Evolutionary conservation across 2,797 vertebrate genomes (phyloP), one percentile per base, ranked within the genome.

Genomic region (Cyclopterus lumpus): DNA sequence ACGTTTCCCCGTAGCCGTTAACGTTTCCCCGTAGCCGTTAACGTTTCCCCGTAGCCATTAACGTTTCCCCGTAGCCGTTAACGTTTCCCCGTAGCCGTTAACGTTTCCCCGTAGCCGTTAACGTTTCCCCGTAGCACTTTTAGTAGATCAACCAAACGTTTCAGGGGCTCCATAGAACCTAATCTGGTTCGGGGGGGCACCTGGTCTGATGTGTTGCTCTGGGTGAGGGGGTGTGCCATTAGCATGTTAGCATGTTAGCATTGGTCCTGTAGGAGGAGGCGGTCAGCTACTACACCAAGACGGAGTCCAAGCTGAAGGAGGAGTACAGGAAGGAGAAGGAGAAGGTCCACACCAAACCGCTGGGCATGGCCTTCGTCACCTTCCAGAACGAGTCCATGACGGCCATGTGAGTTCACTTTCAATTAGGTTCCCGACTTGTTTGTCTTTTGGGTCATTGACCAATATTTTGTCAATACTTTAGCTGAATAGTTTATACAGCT

Each of bases 321-420:
- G 97, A 99, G 68, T 99, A 99, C 91, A 94, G 96, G 86, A 95
- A 96, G 73, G 97, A 99, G 91, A 98, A 98, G 89, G 97, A 98
- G 91, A 98, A 98, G 57, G 98, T 99, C 88, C 97, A 99, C 73
- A 97, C 96, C 90, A 99, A 99, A 70, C 98, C 97, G 0, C 93
- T 99, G 22, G 97, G 97, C 66, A 99, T 99, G 98, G 97, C 97
- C 49, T 99, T 99, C 11, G 97, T 99, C 93, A 99, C 97, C 63
- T 99, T 99, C 91, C 97, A 98, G 90, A 99, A 98, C 0, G 97
- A 99, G 88, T 95, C 96, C 84, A 97, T 98, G 95, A 98, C 97
- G 0, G 97, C 97, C 80, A 96, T 97, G 97, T 99, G 87, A 98
- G 34, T 34, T 5, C 1, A 34, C 34, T 8, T 34, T 34, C 8